A percentile compares a stretch with the other conserved stretches of the same genome.
phyloP scores from a whole-genome alignment of 2,113 vertebrate species.

The Phocoena sinus region DNA sequence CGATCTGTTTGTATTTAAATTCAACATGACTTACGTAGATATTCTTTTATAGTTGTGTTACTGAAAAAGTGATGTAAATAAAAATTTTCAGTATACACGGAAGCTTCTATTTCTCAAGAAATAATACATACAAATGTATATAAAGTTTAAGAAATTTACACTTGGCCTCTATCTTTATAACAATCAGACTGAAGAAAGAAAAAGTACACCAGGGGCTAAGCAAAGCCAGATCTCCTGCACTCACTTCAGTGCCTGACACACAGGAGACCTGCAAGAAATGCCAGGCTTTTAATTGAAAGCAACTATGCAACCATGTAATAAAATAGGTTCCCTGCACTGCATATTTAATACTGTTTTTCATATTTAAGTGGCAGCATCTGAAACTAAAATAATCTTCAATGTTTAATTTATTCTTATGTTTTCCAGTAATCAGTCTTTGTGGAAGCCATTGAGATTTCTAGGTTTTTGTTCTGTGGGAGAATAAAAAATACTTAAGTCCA shows the following conservation, averaged over 20 bases:
- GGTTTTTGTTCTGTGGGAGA: not conserved
- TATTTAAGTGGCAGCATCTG: not conserved
- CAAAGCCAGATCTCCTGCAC: not conserved
- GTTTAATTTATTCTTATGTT: not conserved
- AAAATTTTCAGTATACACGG: not conserved
- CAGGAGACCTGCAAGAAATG: not conserved
- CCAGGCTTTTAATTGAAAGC: not conserved
- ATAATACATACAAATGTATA: not conserved
- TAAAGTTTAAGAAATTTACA: not conserved
- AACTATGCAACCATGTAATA: not conserved
- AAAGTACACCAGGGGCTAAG: not conserved
- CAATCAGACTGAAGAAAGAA: not conserved
- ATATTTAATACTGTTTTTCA: not conserved
- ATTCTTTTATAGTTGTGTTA: not conserved
- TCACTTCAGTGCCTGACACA: not conserved
- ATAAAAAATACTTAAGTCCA: not conserved
- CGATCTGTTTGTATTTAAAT: not conserved
- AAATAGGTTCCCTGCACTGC: not conserved
- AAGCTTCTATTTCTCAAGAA: not conserved
- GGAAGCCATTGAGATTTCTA: not conserved
- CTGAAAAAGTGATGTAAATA: not conserved
- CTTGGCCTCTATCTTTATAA: not conserved
- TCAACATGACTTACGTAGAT: not conserved
- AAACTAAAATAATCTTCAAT: not conserved
- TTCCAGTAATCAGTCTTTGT: slow-evolving; percentile 4